phyloP scores from a whole-genome alignment of 92 coral and sea anemone species.

The Bergia sp. region DNA sequence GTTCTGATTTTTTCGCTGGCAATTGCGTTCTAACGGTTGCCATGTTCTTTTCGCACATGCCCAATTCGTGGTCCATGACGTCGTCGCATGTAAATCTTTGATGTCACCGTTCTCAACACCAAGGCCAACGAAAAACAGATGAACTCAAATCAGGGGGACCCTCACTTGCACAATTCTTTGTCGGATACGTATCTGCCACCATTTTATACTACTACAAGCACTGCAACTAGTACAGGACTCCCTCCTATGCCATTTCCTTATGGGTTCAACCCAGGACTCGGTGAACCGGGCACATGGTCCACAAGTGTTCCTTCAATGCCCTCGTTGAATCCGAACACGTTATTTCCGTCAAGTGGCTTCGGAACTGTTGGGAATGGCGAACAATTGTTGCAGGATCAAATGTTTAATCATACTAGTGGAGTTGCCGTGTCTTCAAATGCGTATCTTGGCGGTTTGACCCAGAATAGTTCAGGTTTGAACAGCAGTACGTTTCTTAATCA shows the following conservation, averaged over 20 bases:
- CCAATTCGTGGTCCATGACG: constrained; percentile 49
- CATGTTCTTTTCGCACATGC: constrained; percentile 71
- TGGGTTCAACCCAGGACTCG: constrained; percentile 85
- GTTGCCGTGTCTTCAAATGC: constrained; percentile 92
- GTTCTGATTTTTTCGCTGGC: constrained; percentile 16
- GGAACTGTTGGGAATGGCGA: constrained; percentile 85
- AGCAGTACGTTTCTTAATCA: constrained; percentile 80
- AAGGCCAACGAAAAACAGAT: constrained; percentile 73
- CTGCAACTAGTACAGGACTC: constrained; percentile 85
- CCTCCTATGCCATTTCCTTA: constrained; percentile 99
- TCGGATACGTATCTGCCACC: constrained; percentile 94
- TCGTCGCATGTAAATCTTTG: constrained; percentile 43
- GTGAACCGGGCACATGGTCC: constrained; percentile 96
- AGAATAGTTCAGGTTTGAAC: constrained; percentile 73
- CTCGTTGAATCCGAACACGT: constrained; percentile 79
- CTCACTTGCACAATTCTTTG: constrained; percentile 75
- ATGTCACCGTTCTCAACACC: constrained; percentile 30
- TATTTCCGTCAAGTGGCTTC: constrained; percentile 93
- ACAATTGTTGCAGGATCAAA: constrained; percentile 88
- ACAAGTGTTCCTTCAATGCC: constrained; percentile 76
- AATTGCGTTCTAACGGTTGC: constrained; percentile 68
- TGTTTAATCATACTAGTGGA: constrained; percentile 89
- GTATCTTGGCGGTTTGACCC: constrained; percentile 87
- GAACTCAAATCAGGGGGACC: constrained; percentile 68
- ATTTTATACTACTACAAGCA: constrained; percentile 82